Percentiles rank a stretch among this genome's conserved stretches.
phyloP scores from a whole-genome alignment of 2,113 vertebrate species.

The Craseonycteris thonglongyai region DNA sequence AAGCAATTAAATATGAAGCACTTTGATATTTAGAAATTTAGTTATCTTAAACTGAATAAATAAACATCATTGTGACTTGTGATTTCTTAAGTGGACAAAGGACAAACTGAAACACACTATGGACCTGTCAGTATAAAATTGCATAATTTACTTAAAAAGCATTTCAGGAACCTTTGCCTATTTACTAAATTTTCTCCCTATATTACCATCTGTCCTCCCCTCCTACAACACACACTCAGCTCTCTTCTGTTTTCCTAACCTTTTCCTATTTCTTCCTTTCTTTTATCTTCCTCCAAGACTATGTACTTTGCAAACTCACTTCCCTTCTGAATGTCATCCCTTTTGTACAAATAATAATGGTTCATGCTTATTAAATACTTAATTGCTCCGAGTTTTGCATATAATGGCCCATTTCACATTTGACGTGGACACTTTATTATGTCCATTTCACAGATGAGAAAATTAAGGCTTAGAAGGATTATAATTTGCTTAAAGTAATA shows the following conservation, averaged over 20 bases:
- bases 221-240: rapidly evolving
- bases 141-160: background rate
- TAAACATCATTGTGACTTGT: background rate
- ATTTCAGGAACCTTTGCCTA: background rate
- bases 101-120: background rate
- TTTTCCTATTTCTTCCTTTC: background rate
- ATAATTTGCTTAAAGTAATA: background rate
- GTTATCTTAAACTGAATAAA: background rate
- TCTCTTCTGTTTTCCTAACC: background rate
- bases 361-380: background rate
- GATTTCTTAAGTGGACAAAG: background rate
- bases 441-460: background rate
- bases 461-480: background rate
- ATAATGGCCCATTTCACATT: background rate
- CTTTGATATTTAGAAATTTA: background rate
- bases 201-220: too few species aligned
- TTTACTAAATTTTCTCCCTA: background rate
- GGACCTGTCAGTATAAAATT: background rate
- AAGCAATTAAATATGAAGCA: background rate
- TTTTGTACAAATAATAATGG: background rate
- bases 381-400: background rate
- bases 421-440: background rate
- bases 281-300: background rate
- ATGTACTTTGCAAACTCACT: background rate
- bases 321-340: background rate